Conservation (phyloP, 2,888 invertebrate genomes). For the Nymphalis polychloros region DNA sequence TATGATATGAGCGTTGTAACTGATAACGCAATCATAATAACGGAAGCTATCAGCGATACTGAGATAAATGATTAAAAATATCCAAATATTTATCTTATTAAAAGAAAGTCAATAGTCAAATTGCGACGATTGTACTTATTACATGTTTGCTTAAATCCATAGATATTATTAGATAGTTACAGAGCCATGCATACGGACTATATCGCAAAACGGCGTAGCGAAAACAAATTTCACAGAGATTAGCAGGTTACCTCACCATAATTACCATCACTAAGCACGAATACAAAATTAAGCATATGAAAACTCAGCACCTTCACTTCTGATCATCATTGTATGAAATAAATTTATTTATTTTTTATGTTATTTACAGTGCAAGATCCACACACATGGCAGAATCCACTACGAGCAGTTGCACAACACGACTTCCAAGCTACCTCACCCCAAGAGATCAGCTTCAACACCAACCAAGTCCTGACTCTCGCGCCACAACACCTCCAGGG, state of each 20-base stretch:
- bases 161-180: too few relatives aligned
- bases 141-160: too few relatives aligned
- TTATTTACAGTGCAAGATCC: slow-evolving; percentile 83
- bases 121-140: too few relatives aligned
- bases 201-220: too few relatives aligned
- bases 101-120: too few relatives aligned
- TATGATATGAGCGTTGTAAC: neutral
- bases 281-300: too few relatives aligned
- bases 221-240: too few relatives aligned
- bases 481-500: slow-evolving; percentile 93
- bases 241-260: too few relatives aligned
- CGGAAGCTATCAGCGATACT: slow-evolving; percentile 15
- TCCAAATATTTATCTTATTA: neutral
- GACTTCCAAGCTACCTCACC: slow-evolving; percentile 87
- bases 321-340: neutral
- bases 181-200: too few relatives aligned
- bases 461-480: slow-evolving; percentile 89
- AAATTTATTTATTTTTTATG: neutral
- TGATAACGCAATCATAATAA: slow-evolving; percentile 14
- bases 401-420: slow-evolving; percentile 86
- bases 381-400: slow-evolving; percentile 85
- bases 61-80: neutral
- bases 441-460: slow-evolving; percentile 89
- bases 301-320: too few relatives aligned
- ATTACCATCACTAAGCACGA: too few relatives aligned